These are phyloP conservation scores for Anthopleura sola DNA, from an alignment of 64 coral and sea anemone species.

Conservation along the genomic window DNA sequence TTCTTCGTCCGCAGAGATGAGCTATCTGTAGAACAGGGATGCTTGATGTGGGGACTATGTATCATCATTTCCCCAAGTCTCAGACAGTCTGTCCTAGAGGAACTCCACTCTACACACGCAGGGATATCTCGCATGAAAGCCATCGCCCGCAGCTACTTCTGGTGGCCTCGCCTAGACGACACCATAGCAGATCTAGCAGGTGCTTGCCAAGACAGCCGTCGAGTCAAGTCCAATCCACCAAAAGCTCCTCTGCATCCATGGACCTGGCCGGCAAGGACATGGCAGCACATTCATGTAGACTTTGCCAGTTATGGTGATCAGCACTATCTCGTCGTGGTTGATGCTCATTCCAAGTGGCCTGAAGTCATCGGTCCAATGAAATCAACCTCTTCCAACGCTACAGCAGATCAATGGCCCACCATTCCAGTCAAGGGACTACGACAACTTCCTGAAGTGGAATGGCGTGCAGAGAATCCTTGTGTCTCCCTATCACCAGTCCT, in stretches of 20 bases:
- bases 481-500: conserved; percentile 36
- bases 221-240: not conserved
- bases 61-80: conserved; percentile 1
- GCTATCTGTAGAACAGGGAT: conserved; percentile 32
- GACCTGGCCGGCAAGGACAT: conserved; percentile 17
- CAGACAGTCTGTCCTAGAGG: conserved; percentile 8
- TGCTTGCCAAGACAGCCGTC: not conserved
- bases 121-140: conserved; percentile 49
- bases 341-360: conserved; percentile 22
- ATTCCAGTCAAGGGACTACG: conserved; percentile 34
- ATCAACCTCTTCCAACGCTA: conserved; percentile 4
- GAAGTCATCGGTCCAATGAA: conserved; percentile 24
- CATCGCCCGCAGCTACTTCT: conserved; percentile 38
- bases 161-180: conserved; percentile 37
- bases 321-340: conserved; percentile 20
- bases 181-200: not conserved
- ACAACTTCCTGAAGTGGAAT: conserved; percentile 25
- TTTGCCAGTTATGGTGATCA: conserved; percentile 15
- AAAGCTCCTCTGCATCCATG: conserved; percentile 28
- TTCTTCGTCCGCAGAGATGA: conserved; percentile 28
- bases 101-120: conserved; percentile 47
- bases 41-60: conserved; percentile 45
- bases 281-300: conserved; percentile 17
- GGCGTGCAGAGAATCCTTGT: not conserved
- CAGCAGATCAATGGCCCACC: conserved; percentile 21